Base-by-base conservation (phyloP, 2,888 invertebrate species). In the Leptopterna dolabrata region DNA sequence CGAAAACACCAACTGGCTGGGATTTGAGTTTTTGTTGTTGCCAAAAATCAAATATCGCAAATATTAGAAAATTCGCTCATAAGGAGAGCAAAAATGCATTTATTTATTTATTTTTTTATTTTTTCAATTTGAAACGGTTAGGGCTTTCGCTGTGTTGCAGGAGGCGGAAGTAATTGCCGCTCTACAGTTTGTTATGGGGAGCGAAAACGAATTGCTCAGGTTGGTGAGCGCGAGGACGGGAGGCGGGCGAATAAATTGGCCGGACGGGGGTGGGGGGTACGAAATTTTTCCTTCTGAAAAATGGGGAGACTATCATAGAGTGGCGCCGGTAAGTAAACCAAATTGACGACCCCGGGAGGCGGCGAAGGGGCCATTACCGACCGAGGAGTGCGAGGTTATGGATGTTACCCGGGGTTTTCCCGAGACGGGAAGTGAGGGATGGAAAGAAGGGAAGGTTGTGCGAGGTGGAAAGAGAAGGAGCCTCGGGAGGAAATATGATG, bases 301-400 rank as follows among this genome's bases (percentile, higher is more conserved):
- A 73, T 73, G 73, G 73, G 30, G 16, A n/a, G 73, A 63, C 41
- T 73, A 30, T 41, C 73, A 41, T 41, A 41, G 73, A 73, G 73
- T 73, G 73, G 73, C 36, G 63, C 24, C 16, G 73, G 73, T 73
- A 73, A 73, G 73, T 73, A 73, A 73, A 73, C 73, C 73, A 73
- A 73, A 73, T 73, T 73, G 73, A 73, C 73, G 73, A 36, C 36
- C 36, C 73, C n/a, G 73, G 73, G 36, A 73, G 36, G 73, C 19
- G 73, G 73, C 36, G 36, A 73, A 73, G 73, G 73, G 73, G 16
- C 73, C 73, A 73, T 73, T 73, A 73, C 41, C 36, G 73, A 63
- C 63, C 63, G 6, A 63, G 63, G 24, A 63, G 63, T 63, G 63
- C 63, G 63, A 63, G 63, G 63, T 24, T 24, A 63, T 63, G 63